Evolutionary conservation across 2,888 invertebrate species (phyloP), one percentile per base, ranked within the genome.

Genomic region (Macaria notata): DNA sequence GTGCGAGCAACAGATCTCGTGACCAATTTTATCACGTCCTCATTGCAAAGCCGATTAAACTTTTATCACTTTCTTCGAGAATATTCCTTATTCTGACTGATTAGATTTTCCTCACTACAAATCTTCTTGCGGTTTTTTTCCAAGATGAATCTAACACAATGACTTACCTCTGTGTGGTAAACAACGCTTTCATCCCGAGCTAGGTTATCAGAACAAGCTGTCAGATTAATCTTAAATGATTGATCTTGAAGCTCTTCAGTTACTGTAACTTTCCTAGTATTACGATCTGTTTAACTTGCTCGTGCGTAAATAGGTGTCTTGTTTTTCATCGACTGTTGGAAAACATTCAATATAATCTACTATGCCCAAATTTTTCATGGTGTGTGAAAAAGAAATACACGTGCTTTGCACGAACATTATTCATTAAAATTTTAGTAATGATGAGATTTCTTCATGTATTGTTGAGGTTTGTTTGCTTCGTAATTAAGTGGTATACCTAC

Each of bases 161-260:
- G 54, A 52, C 53, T 41, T 8, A 49, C 54, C 29, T 31, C 50
- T 56, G 46, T 54, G 54, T 51, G 48, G 71, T 65, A 70, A 71
- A 72, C 68, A 67, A 70, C 62, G 64, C 58, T 63, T 59, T 62
- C 56, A 45, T 46, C 57, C 9, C 4, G 43, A 59, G 49, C 55
- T 49, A 49, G 49, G 57, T 58, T 52, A 66, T 65, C 59, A 47
- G 59, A 44, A 38, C 30, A 46, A 50, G 49, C 62, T 66, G 60
- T 61, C 75, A 75, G 54, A 56, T 62, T 70, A 69, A 69, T 69
- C 67, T 64, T 9, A n/a, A 50, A 55, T 72, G 71, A 73, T 72
- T 63, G 72, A 76, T 72, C 43, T 49, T 41, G 31, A 51, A 62
- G 62, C 55, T 69, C 55, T 60, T 30, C 54, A 63, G 59, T 53